Evolutionary conservation across 2,113 vertebrate species (phyloP), one percentile per base, ranked within the genome.

Genomic region (Pipra filicauda): DNA sequence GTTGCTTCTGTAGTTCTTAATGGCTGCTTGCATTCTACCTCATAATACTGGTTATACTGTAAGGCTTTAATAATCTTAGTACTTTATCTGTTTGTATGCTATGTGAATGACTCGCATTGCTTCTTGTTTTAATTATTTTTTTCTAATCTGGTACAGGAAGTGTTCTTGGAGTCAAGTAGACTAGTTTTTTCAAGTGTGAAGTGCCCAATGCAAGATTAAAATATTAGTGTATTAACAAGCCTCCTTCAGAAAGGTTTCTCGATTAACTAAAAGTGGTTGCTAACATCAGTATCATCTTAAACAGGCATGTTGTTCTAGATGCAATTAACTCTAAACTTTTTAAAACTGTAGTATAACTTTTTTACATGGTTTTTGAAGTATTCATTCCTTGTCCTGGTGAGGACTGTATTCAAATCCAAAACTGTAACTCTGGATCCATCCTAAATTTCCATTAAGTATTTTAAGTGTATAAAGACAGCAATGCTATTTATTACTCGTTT

Each of bases 71-170:
- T 91, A 77, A 90, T 93, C 57, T 64, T 67, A 14, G 28, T 91
- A 79, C 46, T 89, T 85, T 30, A 48, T 85, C 85, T 76, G 90
- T 83, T 90, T 86, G n/a, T 85, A 15, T 80, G 35, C 59, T 64
- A 1, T 59, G 69, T 86, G 71, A 87, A 80, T 35, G 49, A 55
- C 76, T 90, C 18, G 18, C 41, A 44, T 77, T 86, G 65, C 76
- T 93, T 54, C 75, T 79, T 78, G 49, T 58, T 91, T 88, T 65
- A 91, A 57, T 88, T 78, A 19, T 89, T 85, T 85, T 82, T 88
- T 92, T 58, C 51, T 83, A 20, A 12, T 73, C 58, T 64, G 31
- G 9, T 81, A 15, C 64, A 64, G 67, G 82, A 88, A 86, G 48
- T 71, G 16, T 67, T 96, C 39, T 64, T 88, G 59, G 55, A 85